These are phyloP conservation scores for Asteroscopus sphinx DNA, from an alignment of 2,888 invertebrate genomes.

Conservation along the genomic window DNA sequence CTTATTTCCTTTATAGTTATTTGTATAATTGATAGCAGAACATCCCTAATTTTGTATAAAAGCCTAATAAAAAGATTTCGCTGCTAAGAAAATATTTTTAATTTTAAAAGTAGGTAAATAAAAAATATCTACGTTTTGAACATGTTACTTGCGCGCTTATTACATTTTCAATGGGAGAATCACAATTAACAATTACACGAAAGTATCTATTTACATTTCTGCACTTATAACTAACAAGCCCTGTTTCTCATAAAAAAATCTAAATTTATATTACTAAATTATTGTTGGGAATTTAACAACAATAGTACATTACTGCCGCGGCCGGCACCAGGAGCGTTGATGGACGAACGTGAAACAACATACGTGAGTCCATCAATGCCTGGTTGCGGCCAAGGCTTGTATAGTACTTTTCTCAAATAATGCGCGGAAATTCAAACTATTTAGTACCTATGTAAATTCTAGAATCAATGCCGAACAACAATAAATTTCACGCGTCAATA, in stretches of 20 bases:
- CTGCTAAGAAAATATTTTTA: neutral
- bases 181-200: slow-evolving; percentile 63
- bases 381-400: too few species aligned
- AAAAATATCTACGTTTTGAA: slow-evolving; percentile 16
- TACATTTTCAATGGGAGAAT: slow-evolving; percentile 57
- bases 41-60: neutral
- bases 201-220: slow-evolving; percentile 68
- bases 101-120: slow-evolving; percentile 8
- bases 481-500: too few species aligned
- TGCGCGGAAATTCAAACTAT: too few species aligned
- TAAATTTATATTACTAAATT: slow-evolving; percentile 29
- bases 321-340: too few species aligned
- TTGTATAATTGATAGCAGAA: neutral
- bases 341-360: too few species aligned
- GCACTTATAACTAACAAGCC: slow-evolving; percentile 66
- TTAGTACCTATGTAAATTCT: too few species aligned
- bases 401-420: too few species aligned
- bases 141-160: slow-evolving; percentile 24
- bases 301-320: too few species aligned
- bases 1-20: neutral
- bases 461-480: too few species aligned
- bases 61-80: neutral
- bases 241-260: slow-evolving; percentile 65
- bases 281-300: slow-evolving; percentile 12
- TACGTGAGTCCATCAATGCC: too few species aligned